Base-by-base conservation (phyloP, 2,797 vertebrate species). In the Poecilia picta region DNA sequence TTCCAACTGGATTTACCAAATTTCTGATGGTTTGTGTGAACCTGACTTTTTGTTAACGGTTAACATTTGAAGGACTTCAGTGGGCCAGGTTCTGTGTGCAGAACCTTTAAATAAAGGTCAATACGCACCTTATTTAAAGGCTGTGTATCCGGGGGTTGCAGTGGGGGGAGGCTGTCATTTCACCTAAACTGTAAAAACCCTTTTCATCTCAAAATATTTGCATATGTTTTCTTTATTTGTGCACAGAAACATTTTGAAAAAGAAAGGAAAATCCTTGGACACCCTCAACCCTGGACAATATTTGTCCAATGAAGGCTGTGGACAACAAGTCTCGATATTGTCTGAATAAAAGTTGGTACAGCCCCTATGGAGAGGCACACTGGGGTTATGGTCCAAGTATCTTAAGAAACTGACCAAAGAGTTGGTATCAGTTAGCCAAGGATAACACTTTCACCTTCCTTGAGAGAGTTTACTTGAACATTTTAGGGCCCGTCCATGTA, bases 1-100 rank as follows among this genome's bases (percentile, higher is more conserved):
- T 84, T 70, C 53, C 47, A 66, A 5, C 6, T 10, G 33, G 31
- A 57, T 75, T 33, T 57, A 36, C 3, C 72, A 46, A 82, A 75
- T 41, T 53, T 72, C 15, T 57, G 20, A 81, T 1, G 8, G 45
- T 73, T 78, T 18, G 33, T 12, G 3, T 4, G 25, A 72, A 75
- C 28, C 59, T 62, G 57, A 15, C n/a, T 28, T 57, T 8, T 23
- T 51, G 49, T 8, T 23, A 8, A 23, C 6, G 18, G 16, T 12
- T 4, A 57, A 57, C 53, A 57, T 23, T 7, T 46, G n/a, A 45
- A 71, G 68, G 39, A 13, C 20, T 23, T 41, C 25, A 10, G 8
- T 41, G 6, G 68, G 16, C 5, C 28, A 49, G 16, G 28, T 33
- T 73, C 7, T n/a, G 41, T 16, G 43, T 46, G 1, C 2, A 72